A percentile compares a stretch with the other conserved stretches of the same genome.
Conservation (phyloP, 37 sponge, comb jelly and placozoan species). For the Geodia barretti region DNA sequence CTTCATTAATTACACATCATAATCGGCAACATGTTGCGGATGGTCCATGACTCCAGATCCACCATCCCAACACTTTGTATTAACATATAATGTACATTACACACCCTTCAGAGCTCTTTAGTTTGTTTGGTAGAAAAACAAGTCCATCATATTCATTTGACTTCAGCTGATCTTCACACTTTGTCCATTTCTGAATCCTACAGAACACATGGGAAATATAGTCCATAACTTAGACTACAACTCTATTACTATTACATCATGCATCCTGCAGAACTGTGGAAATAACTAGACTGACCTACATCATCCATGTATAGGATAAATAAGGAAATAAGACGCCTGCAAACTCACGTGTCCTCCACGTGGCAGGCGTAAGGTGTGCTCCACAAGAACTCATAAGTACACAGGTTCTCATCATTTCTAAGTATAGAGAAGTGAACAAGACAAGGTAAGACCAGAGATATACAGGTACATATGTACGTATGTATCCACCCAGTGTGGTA, state of each 20-base stretch:
- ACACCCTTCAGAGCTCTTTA: neutral
- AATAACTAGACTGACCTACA: neutral
- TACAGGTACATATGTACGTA: neutral
- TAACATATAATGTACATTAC: neutral
- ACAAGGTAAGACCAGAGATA: too few species aligned
- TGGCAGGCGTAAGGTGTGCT: conserved; percentile 46
- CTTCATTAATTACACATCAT: too few species aligned
- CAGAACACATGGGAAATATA: too few species aligned
- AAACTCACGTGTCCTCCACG: conserved; percentile 3
- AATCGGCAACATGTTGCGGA: too few species aligned
- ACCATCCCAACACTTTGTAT: too few species aligned
- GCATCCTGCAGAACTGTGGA: neutral
- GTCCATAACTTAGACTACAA: too few species aligned
- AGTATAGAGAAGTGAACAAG: too few species aligned
- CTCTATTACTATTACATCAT: too few species aligned
- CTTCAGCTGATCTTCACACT: neutral
- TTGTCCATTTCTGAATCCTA: too few species aligned
- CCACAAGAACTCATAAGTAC: conserved; percentile 40
- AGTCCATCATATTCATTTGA: neutral
- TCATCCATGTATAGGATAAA: neutral
- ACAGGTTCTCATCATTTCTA: conserved; percentile 1
- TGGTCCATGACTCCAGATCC: too few species aligned
- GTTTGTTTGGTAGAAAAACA: neutral
- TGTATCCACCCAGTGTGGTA: too few species aligned
- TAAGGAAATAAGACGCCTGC: neutral